These are phyloP conservation scores for Popillia japonica DNA, from an alignment of 1,140 invertebrate species.

Conservation along the genomic window DNA sequence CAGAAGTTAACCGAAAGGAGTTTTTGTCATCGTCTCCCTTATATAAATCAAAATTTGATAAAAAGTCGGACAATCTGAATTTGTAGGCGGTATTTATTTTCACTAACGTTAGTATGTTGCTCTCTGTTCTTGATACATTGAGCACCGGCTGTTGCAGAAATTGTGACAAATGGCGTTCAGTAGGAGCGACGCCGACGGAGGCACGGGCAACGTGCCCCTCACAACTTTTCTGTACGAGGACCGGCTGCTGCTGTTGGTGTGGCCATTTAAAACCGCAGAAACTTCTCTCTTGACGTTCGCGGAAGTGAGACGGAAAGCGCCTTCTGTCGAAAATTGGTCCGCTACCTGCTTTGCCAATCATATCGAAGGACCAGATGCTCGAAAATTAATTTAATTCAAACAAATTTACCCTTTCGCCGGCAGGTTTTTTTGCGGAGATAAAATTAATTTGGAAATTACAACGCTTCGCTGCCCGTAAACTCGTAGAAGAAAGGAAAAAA, in stretches of 20 bases:
- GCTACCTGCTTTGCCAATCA: conserved; percentile 46
- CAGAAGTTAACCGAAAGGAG: conserved; percentile 15
- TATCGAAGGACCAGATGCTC: conserved; percentile 22
- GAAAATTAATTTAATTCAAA: conserved; percentile 34
- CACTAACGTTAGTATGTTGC: conserved; percentile 42
- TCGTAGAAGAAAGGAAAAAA: background rate
- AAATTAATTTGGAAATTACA: conserved; percentile 33
- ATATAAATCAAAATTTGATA: conserved; percentile 41
- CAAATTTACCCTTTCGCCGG: conserved; percentile 27
- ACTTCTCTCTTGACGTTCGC: conserved; percentile 44
- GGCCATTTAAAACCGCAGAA: conserved; percentile 50
- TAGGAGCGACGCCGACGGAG: conserved; percentile 42
- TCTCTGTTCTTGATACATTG: conserved; percentile 40
- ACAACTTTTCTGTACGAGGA: conserved; percentile 48
- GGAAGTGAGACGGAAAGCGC: conserved; percentile 35
- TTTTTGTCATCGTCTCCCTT: conserved; percentile 6
- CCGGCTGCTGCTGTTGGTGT: conserved; percentile 41
- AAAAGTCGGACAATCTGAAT: conserved; percentile 41
- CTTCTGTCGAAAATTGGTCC: conserved; percentile 46
- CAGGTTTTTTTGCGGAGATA: conserved; percentile 26
- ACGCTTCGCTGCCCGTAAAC: background rate
- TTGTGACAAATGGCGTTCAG: conserved; percentile 51
- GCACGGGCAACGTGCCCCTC: conserved; percentile 43
- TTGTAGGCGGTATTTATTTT: conserved; percentile 44
- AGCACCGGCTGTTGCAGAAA: conserved; percentile 48